Evolutionary conservation across 2,113 vertebrate species (phyloP).

Genomic region (Gobio gobio): DNA sequence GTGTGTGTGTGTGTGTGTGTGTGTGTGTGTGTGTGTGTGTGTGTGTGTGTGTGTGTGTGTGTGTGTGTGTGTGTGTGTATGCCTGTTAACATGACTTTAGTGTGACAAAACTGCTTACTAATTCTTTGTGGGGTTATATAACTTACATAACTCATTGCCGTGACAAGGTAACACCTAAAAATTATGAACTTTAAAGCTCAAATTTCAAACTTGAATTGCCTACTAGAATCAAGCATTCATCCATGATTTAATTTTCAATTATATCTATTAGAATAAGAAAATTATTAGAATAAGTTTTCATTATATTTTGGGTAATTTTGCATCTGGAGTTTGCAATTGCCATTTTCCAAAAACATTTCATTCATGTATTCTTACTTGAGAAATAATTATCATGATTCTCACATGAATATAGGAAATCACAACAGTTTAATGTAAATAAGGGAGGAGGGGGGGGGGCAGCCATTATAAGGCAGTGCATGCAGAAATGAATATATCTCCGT

Average conservation of each 20-base stretch:
- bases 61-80: no score
- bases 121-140: not conserved
- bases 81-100: no score
- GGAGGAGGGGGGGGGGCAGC: not conserved
- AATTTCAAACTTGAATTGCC: not conserved
- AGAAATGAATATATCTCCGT: not conserved
- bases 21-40: no score
- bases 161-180: not conserved
- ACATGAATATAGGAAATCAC: not conserved
- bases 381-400: not conserved
- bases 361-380: not conserved
- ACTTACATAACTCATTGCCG: not conserved
- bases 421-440: not conserved
- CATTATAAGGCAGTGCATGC: not conserved
- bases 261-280: not conserved
- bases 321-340: not conserved
- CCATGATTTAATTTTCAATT: not conserved
- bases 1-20: no score
- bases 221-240: not conserved
- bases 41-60: no score
- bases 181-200: not conserved
- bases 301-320: not conserved
- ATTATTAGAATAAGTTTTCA: not conserved
- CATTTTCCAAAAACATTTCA: not conserved
- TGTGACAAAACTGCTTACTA: not conserved